These are phyloP conservation scores for Pygmarrhopalites habei DNA, from an alignment of 1,140 invertebrate genomes.

Conservation along the genomic window DNA sequence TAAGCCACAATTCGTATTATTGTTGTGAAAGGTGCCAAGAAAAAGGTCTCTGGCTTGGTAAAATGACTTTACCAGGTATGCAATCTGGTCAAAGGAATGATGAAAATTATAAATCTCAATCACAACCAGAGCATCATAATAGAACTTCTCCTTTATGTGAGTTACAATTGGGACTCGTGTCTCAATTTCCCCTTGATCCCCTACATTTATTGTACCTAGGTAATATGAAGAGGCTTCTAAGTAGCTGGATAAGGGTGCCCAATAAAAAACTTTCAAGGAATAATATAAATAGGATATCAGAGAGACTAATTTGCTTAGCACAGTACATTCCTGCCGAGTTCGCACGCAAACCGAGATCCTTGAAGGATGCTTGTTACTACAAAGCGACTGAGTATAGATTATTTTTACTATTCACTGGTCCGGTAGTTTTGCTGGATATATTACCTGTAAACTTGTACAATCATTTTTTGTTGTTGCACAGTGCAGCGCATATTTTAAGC, in stretches of 20 bases:
- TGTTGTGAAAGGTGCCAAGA: conserved; percentile 43
- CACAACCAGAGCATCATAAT: conserved; percentile 33
- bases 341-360: conserved; percentile 25
- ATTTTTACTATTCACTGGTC: conserved; percentile 35
- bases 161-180: conserved; percentile 4
- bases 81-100: conserved; percentile 28
- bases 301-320: conserved; percentile 7
- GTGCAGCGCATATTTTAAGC: conserved; percentile 14
- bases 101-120: conserved; percentile 25
- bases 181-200: conserved; percentile 14
- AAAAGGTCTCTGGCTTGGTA: conserved; percentile 35
- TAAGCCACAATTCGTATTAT: conserved; percentile 41
- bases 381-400: conserved; percentile 33
- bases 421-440: conserved; percentile 6
- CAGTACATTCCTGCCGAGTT: conserved; percentile 31
- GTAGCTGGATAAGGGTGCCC: conserved; percentile 10
- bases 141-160: background rate
- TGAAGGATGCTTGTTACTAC: conserved; percentile 25
- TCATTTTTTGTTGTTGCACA: conserved; percentile 16
- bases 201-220: conserved; percentile 22
- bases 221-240: conserved; percentile 9
- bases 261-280: conserved; percentile 26
- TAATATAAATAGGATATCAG: conserved; percentile 17
- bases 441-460: background rate
- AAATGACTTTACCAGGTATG: conserved; percentile 37